A percentile compares a stretch with the other conserved stretches of the same genome.
phyloP scores from a whole-genome alignment of 53 echinoderm and acorn worm genomes.

The Antedon mediterranea region DNA sequence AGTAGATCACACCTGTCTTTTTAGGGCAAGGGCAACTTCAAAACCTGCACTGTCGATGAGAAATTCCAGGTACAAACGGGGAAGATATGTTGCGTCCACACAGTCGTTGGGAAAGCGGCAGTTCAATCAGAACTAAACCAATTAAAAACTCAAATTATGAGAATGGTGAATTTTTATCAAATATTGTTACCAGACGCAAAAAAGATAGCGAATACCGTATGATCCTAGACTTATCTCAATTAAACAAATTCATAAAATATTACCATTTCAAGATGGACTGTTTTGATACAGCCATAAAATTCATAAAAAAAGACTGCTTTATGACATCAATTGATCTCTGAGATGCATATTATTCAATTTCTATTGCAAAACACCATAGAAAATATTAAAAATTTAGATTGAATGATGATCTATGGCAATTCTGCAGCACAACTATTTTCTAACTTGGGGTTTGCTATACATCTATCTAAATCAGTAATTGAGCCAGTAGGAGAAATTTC shows the following conservation, averaged over 20 bases:
- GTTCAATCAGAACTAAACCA: no score
- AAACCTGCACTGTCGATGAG: no score
- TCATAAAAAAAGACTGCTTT: constrained; percentile 7
- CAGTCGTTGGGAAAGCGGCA: no score
- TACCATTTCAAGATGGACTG: constrained; percentile 34
- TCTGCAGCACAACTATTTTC: no score
- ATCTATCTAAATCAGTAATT: constrained; percentile 15
- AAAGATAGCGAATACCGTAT: constrained; percentile 18
- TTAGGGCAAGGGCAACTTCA: no score
- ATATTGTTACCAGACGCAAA: constrained; percentile 17
- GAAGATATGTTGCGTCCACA: no score
- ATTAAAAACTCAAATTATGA: neutral
- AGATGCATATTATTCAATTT: constrained; percentile 8
- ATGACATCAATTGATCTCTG: constrained; percentile 38
- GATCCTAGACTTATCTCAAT: constrained; percentile 23
- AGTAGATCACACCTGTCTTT: no score
- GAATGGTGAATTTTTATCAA: neutral
- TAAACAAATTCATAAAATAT: constrained; percentile 8
- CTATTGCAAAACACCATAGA: constrained; percentile 2
- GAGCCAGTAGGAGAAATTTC: constrained; percentile 12
- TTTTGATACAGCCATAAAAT: constrained; percentile 6
- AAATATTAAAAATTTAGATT: constrained; percentile 24
- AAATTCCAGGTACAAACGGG: no score
- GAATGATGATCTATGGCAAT: constrained; percentile 15
- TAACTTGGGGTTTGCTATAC: constrained; percentile 22